Evolutionary conservation across 2,113 vertebrate species (phyloP), one percentile per base, ranked within the genome.

Genomic region (Agelaius tricolor): DNA sequence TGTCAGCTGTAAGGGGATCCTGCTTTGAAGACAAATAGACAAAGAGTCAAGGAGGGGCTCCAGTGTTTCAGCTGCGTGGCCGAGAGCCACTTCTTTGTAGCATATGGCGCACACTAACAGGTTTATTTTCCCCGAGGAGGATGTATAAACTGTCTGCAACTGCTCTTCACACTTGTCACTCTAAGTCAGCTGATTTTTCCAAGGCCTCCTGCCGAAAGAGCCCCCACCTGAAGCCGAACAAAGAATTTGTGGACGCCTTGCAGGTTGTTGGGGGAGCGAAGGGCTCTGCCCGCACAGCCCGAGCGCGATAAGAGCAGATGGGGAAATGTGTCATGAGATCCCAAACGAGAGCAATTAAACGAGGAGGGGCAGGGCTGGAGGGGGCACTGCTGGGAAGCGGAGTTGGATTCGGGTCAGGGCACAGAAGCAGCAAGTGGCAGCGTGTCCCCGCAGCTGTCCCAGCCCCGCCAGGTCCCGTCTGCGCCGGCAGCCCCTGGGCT

Each of bases 111-210:
- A 75, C 84, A 95, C 89, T 97, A 96, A 88, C 95, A 87, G 93
- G 95, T 97, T 97, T 95, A 91, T 96, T 89, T 91, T 95, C 91
- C 91, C 91, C 7, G 71, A 96, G 96, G 89, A 97, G 87, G 89
- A 73, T 79, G 87, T 72, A 96, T 94, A 97, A 97, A 97, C 95
- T 96, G 95, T 94, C 89, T 95, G 89, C 93, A 95, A 95, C 81
- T 91, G 91, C 94, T 95, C 94, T 94, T 95, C 95, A 93, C 93
- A 95, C 95, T 96, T 97, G 91, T 94, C 94, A 95, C 73, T 92
- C 84, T 54, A 94, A 93, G 89, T 94, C 94, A 95, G 69, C 61
- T 58, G 78, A 82, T 87, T 93, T 94, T 89, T 85, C 94, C 49
- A 26, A 87, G 71, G 81, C 66, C 49, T 62, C 69, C 69, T 73